phyloP scores from a whole-genome alignment of 2,888 invertebrate genomes.

The Sepiola atlantica region DNA sequence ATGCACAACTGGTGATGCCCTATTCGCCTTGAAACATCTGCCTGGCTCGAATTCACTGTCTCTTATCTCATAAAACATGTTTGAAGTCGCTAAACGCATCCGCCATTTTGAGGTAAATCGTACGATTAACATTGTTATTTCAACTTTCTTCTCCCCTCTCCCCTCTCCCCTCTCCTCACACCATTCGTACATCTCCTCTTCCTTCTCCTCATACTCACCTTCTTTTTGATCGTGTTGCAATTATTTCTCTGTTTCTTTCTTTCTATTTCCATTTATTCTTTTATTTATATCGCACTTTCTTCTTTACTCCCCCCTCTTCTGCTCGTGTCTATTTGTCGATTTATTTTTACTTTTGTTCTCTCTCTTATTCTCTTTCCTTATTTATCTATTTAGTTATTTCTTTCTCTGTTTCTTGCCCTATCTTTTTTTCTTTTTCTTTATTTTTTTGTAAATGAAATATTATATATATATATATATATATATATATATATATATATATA shows the following conservation, averaged over 20 bases:
- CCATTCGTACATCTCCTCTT: no score
- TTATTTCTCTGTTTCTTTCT: no score
- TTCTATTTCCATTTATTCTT: no score
- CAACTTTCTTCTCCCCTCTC: not conserved
- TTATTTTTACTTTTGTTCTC: not conserved
- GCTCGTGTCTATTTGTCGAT: not conserved
- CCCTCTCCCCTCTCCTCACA: not conserved
- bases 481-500: no score
- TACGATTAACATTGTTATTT: not conserved
- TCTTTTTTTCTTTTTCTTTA: not conserved
- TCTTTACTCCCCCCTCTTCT: no score
- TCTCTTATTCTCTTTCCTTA: not conserved
- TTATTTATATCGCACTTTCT: no score
- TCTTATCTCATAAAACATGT: slow-evolving; percentile 32
- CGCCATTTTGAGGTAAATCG: slow-evolving; percentile 10
- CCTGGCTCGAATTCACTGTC: not conserved
- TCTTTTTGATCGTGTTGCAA: no score
- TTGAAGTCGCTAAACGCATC: slow-evolving; percentile 32
- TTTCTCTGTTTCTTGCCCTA: not conserved
- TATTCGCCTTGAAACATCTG: not conserved
- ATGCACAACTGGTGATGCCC: not conserved
- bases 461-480: no score
- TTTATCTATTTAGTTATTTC: not conserved
- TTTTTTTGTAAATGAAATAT: not conserved
- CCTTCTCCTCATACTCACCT: not conserved